Percentiles rank a stretch among this genome's conserved stretches.
These are phyloP conservation scores for Synanthedon andrenaeformis DNA, from an alignment of 2,888 invertebrate species.

Conservation along the genomic window DNA sequence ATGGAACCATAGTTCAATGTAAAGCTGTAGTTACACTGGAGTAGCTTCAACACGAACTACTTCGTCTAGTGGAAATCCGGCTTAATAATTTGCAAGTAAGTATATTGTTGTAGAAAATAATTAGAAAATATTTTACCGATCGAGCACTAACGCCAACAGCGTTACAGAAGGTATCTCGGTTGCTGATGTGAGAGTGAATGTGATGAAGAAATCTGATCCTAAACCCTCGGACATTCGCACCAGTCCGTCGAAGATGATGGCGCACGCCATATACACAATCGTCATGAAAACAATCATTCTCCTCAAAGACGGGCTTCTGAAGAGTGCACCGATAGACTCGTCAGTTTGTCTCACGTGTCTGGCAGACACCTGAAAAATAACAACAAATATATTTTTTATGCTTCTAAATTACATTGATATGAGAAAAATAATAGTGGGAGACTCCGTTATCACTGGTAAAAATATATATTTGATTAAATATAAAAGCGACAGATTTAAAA, in stretches of 20 bases:
- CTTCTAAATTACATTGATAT: background rate
- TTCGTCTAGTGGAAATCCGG: background rate
- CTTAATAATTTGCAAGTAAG: background rate
- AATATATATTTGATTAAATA: no score
- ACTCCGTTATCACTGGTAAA: no score
- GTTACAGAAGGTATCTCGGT: slow-evolving; percentile 60
- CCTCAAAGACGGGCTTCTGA: slow-evolving; percentile 37
- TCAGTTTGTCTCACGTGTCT: slow-evolving; percentile 36
- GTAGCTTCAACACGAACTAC: no score
- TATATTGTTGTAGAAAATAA: background rate
- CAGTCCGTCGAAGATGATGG: slow-evolving; percentile 56
- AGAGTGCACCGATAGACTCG: slow-evolving; percentile 35
- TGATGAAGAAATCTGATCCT: slow-evolving; percentile 57
- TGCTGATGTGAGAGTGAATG: slow-evolving; percentile 54
- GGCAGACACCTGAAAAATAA: slow-evolving; percentile 30
- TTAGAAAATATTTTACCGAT: slow-evolving; percentile 26
- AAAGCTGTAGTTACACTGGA: background rate
- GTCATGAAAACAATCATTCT: slow-evolving; percentile 37
- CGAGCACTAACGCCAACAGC: slow-evolving; percentile 42
- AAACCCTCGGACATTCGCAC: slow-evolving; percentile 56
- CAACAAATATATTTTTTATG: background rate
- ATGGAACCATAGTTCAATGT: background rate
- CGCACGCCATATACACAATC: slow-evolving; percentile 47
- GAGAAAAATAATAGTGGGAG: background rate
- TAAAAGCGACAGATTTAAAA: no score